Base-by-base conservation (phyloP, 2,113 vertebrate species). In the Toxotes chatareus region DNA sequence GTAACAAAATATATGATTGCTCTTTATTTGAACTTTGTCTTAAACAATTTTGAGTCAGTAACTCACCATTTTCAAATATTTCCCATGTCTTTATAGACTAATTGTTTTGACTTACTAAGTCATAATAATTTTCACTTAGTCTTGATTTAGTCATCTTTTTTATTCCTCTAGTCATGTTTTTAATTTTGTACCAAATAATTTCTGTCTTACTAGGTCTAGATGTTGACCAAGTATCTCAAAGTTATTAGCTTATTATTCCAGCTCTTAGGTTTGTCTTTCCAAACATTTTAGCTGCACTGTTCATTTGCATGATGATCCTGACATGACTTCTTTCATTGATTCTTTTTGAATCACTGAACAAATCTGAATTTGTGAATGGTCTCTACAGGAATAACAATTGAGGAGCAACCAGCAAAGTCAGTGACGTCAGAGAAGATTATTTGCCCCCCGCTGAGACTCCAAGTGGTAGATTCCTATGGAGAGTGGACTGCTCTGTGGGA, bases 401-500 rank as follows among this genome's bases (percentile, higher is more conserved):
- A 86, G 36, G 56, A 76, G 42, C 44, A 68, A 38, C n/a, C 38
- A 3, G 19, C 21, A 40, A 64, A 78, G 44, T 46, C 62, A 14
- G 34, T n/a, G 0, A 34, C 34, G 17, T 27, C 76, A 71, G 82
- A 79, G 60, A 27, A 4, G 42, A 8, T 31, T 1, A 1, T 40
- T 7, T 44, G 40, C 49, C 79, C 90, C 19, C 72, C 47, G 0
- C 57, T 95, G 44, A 80, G 82, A 62, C 68, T 96, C 51, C 75
- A 55, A 60, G 95, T 94, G 61, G 93, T 96, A 17, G 95, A 96
- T 57, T 84, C 93, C 5, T 96, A 96, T 16, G 95, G 95, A 21
- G 88, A 89, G 69, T 96, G 95, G 95, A 62, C 90, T 0, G 27
- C 80, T 27, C 85, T 95, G 68, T 96, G 95, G 95, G 88, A 93